A percentile compares a stretch with the other conserved stretches of the same genome.
phyloP scores from a whole-genome alignment of 2,888 invertebrate genomes.

The Apamea epomidion region DNA sequence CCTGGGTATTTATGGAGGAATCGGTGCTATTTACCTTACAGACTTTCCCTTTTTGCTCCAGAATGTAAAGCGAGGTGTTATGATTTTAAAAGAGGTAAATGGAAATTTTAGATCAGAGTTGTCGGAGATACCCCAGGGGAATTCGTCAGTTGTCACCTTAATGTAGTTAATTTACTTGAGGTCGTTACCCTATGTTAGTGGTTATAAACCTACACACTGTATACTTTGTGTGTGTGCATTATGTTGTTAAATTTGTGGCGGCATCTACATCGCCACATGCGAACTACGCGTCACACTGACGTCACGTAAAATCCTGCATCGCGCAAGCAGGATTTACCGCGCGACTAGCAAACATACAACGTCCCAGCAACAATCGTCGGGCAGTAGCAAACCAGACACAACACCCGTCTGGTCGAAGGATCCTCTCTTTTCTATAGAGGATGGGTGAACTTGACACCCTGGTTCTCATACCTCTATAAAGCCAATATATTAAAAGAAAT shows the following conservation, averaged over 20 bases:
- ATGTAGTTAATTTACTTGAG: conserved; percentile 2
- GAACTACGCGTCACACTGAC: too few species aligned
- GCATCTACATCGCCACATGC: too few species aligned
- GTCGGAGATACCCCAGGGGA: background rate
- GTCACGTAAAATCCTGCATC: too few species aligned
- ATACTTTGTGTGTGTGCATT: background rate
- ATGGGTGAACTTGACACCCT: too few species aligned
- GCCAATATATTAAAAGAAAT: background rate
- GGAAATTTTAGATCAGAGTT: conserved; percentile 24
- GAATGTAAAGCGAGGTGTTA: background rate
- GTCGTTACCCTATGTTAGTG: background rate
- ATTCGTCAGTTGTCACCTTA: conserved; percentile 18
- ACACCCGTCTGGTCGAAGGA: too few species aligned
- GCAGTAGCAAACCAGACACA: too few species aligned
- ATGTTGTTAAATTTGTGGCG: background rate
- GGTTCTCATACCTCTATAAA: too few species aligned
- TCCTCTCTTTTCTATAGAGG: too few species aligned
- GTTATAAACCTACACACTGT: background rate
- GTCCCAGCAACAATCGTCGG: too few species aligned
- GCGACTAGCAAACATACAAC: too few species aligned
- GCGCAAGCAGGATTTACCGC: too few species aligned
- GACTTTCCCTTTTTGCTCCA: conserved; percentile 43
- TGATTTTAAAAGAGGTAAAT: conserved; percentile 33
- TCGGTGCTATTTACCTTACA: conserved; percentile 49
- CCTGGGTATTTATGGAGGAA: conserved; percentile 49